Base-by-base conservation (phyloP, 2,888 invertebrate genomes). In the Scaptomyza caliginosa region DNA sequence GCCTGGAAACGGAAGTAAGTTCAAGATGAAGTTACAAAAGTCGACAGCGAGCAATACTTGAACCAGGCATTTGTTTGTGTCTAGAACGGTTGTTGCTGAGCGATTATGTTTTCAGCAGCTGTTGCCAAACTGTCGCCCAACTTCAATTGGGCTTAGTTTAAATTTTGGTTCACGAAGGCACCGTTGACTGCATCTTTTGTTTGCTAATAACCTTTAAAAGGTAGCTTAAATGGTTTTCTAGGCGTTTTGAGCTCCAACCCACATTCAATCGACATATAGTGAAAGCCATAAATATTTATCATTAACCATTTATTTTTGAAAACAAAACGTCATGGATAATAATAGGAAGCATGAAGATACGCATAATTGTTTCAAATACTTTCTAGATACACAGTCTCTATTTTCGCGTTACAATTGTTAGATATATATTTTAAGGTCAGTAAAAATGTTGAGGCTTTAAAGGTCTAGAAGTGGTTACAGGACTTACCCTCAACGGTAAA, bases 41-140 rank as follows among this genome's bases (percentile, higher is more conserved):
- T 67, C 77, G 56, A 45, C 58, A 64, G 40, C 36, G 36, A 58
- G 48, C 43, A 58, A 68, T 45, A 64, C 45, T 68, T 30, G 49
- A 62, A 67, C 49, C 51, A 57, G 55, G 67, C 56, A 71, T 72
- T 68, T 72, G 77, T 73, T 73, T 68, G 59, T 72, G 63, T 68
- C 60, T 64, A 40, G 46, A 39, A 55, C 40, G 52, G 51, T 66
- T 72, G 77, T 63, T 59, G 67, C 59, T 78, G 75, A 76, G 78
- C 71, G 76, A 76, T 76, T 76, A 78, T 76, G 79, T 74, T 67
- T 28, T 23, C 49, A 65, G 45, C 76, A 76, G 78, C 71, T 76
- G 76, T 78, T 78, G 32, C 51, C 40, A 40, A 45, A 36, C 38
- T 56, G 55, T 24, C 39, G 42, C 51, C 34, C 19, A 28, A 24